Evolutionary conservation across 2,888 invertebrate species (phyloP).

Genomic region (Pterobdella sp.): DNA sequence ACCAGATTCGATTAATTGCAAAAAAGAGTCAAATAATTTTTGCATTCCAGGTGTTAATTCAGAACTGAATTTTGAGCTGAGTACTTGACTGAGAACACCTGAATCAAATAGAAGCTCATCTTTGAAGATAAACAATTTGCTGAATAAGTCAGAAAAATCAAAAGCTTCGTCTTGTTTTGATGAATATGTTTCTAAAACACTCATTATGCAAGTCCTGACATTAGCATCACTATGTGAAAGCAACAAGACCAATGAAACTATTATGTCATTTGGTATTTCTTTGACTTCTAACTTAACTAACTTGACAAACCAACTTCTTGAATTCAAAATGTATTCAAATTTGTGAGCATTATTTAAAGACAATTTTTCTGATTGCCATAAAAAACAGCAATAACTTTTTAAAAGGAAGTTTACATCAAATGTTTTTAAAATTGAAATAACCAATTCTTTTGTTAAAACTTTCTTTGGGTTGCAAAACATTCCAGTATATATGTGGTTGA

Average conservation of each 20-base stretch:
- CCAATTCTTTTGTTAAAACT: neutral
- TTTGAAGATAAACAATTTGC: neutral
- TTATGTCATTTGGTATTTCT: neutral
- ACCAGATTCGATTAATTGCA: neutral
- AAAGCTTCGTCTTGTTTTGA: neutral
- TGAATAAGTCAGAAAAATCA: neutral
- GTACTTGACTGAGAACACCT: neutral
- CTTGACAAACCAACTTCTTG: neutral
- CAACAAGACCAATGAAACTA: neutral
- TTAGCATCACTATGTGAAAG: neutral
- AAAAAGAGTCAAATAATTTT: neutral
- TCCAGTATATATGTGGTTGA: neutral
- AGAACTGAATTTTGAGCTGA: neutral
- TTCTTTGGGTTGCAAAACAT: neutral
- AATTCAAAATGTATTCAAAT: neutral
- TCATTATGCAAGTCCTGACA: neutral
- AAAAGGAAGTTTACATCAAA: neutral
- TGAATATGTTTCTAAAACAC: neutral
- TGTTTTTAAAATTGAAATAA: neutral
- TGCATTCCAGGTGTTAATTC: neutral
- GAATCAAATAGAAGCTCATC: neutral
- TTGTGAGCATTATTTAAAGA: too few species aligned
- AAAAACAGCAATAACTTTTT: neutral
- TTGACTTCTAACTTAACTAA: neutral
- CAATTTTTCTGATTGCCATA: neutral